A percentile compares a stretch with the other conserved stretches of the same genome.
These are phyloP conservation scores for Periophthalmodon schlosseri DNA, from an alignment of 2,113 vertebrate genomes.

Conservation along the genomic window DNA sequence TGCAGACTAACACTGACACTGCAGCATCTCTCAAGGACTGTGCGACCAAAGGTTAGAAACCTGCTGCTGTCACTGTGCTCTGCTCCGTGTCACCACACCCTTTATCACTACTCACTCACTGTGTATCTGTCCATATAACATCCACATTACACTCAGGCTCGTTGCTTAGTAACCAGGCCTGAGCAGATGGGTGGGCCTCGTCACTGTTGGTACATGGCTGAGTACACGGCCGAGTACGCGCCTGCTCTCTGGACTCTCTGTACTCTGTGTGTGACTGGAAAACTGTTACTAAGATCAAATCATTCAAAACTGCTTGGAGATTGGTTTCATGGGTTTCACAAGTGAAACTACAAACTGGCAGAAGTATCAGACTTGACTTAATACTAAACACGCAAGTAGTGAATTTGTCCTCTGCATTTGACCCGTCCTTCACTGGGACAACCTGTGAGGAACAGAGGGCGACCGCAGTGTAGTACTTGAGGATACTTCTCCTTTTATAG, in stretches of 20 bases:
- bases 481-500: no score
- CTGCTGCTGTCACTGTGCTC: background rate
- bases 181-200: background rate
- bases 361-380: no score
- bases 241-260: background rate
- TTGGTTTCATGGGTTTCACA: no score
- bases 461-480: no score
- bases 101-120: background rate
- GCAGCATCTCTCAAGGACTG: slow-evolving; percentile 7
- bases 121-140: background rate
- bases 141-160: background rate
- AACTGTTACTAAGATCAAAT: background rate
- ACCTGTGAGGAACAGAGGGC: no score
- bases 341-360: no score
- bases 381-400: no score
- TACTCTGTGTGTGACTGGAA: background rate
- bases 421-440: no score
- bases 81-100: background rate
- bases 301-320: background rate
- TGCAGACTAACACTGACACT: background rate
- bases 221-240: no score
- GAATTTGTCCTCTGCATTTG: no score
- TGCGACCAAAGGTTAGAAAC: background rate
- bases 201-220: background rate
- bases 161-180: slow-evolving; percentile 4